A percentile compares a stretch with the other conserved stretches of the same genome.
Evolutionary conservation across 2,888 invertebrate species (phyloP).

Genomic region (Heliconius sara): DNA sequence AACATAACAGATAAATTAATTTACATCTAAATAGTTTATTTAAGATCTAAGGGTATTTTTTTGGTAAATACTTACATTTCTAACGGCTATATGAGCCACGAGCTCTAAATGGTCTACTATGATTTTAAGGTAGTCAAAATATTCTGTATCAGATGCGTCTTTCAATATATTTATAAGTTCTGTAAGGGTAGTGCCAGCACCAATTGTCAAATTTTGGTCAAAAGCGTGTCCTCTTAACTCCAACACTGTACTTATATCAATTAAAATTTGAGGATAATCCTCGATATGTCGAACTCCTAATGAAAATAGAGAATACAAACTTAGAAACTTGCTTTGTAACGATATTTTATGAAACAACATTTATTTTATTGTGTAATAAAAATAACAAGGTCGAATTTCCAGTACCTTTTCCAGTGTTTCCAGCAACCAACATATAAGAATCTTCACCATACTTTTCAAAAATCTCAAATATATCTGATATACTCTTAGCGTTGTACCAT

Average conservation of each 20-base stretch:
- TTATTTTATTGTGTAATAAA: neutral
- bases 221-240: constrained; percentile 78
- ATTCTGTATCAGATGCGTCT: constrained; percentile 54
- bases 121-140: constrained; percentile 81
- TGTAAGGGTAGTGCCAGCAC: constrained; percentile 80
- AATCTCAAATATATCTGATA: constrained; percentile 80
- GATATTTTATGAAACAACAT: neutral
- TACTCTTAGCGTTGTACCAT: constrained; percentile 81
- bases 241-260: constrained; percentile 85
- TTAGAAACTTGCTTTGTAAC: neutral
- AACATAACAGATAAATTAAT: too few species aligned
- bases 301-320: constrained; percentile 44
- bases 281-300: constrained; percentile 69
- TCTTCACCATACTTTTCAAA: constrained; percentile 75
- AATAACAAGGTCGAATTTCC: neutral
- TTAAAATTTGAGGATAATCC: constrained; percentile 74
- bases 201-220: constrained; percentile 76
- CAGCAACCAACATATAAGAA: constrained; percentile 86
- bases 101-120: constrained; percentile 85
- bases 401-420: constrained; percentile 62
- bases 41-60: neutral
- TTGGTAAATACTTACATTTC: constrained; percentile 58
- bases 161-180: constrained; percentile 74
- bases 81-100: constrained; percentile 86
- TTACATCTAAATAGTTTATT: neutral